Conservation (phyloP, 2,797 vertebrate genomes). For the Anisognathus igniventris region DNA sequence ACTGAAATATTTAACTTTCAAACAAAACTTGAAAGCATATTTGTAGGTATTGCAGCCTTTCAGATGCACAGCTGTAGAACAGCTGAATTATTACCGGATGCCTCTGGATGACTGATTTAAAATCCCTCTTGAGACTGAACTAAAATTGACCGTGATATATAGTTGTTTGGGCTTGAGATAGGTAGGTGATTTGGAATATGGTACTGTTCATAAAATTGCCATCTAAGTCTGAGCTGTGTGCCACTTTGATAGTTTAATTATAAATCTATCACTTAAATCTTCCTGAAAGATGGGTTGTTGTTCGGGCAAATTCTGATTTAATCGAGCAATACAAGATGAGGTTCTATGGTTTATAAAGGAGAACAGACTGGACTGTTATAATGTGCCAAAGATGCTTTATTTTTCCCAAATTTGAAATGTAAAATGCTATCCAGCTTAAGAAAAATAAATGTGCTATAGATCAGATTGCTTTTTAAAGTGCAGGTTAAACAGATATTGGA, state of each 20-base stretch:
- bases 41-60: background rate
- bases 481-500: background rate
- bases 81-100: constrained; percentile 8
- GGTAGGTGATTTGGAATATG: background rate
- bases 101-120: background rate
- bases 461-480: background rate
- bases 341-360: background rate
- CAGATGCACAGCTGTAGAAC: background rate
- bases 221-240: background rate
- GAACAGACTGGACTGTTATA: background rate
- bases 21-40: background rate
- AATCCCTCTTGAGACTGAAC: background rate
- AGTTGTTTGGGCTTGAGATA: background rate
- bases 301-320: background rate
- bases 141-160: background rate
- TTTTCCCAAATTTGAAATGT: background rate
- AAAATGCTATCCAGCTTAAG: background rate
- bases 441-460: background rate
- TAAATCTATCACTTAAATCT: background rate
- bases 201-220: constrained; percentile 1
- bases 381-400: background rate
- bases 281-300: background rate
- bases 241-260: constrained; percentile 1
- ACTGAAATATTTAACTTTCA: background rate
- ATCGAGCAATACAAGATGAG: background rate